Evolutionary conservation across 2,888 invertebrate genomes (phyloP).

Genomic region (Lampropteryx suffumata): DNA sequence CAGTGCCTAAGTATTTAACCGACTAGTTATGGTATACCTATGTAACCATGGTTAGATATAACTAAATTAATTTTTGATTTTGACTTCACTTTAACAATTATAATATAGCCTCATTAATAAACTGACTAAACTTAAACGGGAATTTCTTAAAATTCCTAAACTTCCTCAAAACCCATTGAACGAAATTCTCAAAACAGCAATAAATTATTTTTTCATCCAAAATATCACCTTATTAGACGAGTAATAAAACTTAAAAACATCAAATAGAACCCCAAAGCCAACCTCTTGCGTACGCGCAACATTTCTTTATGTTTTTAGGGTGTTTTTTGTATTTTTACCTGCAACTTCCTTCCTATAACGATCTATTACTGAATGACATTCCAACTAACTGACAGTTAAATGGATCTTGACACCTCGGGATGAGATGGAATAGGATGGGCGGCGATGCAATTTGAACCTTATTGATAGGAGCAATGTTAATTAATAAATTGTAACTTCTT

Average conservation of each 20-base stretch:
- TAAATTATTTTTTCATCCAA: slow-evolving; percentile 35
- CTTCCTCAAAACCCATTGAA: slow-evolving; percentile 4
- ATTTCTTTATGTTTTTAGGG: slow-evolving; percentile 37
- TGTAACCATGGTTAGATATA: too few species aligned
- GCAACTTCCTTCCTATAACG: slow-evolving; percentile 80
- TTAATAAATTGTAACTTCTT: too few species aligned
- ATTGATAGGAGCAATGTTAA: too few species aligned
- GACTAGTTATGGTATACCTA: too few species aligned
- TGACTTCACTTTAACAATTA: too few species aligned
- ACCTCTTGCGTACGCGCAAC: slow-evolving; percentile 50
- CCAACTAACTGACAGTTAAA: slow-evolving; percentile 70
- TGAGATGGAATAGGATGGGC: slow-evolving; percentile 8
- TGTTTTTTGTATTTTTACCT: slow-evolving; percentile 68
- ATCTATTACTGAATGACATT: slow-evolving; percentile 80
- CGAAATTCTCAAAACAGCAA: slow-evolving; percentile 23
- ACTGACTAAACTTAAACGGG: too few species aligned
- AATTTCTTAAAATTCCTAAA: not conserved
- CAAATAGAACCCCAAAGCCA: slow-evolving; percentile 45
- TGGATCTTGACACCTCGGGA: slow-evolving; percentile 59
- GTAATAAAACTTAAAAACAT: slow-evolving; percentile 45
- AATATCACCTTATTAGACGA: slow-evolving; percentile 46
- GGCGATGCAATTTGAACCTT: slow-evolving; percentile 31
- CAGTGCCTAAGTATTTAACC: too few species aligned
- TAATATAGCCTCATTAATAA: too few species aligned
- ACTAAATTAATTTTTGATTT: too few species aligned